Conservation (phyloP, 2,888 invertebrate genomes). For the Urechis unicinctus region DNA sequence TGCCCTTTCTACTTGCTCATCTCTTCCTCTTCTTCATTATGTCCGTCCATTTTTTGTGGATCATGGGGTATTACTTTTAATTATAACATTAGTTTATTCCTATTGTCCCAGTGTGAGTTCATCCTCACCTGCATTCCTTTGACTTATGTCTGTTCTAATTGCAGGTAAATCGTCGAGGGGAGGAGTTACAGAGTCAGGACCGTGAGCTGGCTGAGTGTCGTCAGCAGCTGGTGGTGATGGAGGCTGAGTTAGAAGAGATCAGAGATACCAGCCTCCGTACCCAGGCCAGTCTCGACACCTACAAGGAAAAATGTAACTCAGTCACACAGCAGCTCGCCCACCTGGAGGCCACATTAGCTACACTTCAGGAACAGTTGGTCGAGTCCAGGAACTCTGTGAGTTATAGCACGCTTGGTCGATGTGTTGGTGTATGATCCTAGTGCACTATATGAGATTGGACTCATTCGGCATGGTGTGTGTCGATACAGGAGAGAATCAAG, state of each 20-base stretch:
- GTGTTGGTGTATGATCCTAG: not conserved
- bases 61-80: not conserved
- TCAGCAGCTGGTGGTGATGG: slow-evolving; percentile 35
- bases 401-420: not conserved
- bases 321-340: slow-evolving; percentile 29
- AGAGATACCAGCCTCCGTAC: slow-evolving; percentile 29
- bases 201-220: slow-evolving; percentile 29
- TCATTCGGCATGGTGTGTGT: not conserved
- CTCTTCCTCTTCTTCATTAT: too few species aligned
- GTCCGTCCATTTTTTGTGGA: too few species aligned
- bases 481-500: slow-evolving; percentile 31
- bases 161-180: slow-evolving; percentile 31
- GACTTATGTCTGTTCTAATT: slow-evolving; percentile 1
- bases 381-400: slow-evolving; percentile 32
- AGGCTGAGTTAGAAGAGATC: slow-evolving; percentile 33
- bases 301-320: slow-evolving; percentile 38
- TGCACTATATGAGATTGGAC: not conserved
- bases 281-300: slow-evolving; percentile 28
- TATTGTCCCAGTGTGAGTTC: not conserved
- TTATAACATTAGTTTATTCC: not conserved
- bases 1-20: too few species aligned
- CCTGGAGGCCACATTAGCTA: slow-evolving; percentile 33
- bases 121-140: not conserved
- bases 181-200: slow-evolving; percentile 32
- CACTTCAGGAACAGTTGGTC: slow-evolving; percentile 36